phyloP scores from a whole-genome alignment of 2,888 invertebrate species.

The Drymonia ruficornis region DNA sequence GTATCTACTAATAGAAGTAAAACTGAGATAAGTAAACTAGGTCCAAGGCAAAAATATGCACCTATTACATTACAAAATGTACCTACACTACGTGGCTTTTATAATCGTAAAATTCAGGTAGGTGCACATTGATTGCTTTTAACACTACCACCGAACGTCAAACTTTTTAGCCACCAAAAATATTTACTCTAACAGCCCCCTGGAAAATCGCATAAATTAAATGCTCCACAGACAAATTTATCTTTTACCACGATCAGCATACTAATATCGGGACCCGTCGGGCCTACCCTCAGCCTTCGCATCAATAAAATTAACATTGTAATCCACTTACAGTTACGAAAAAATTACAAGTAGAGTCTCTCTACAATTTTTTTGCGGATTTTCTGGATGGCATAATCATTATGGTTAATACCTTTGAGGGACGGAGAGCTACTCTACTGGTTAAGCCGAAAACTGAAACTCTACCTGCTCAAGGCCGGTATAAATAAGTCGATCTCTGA shows the following conservation, averaged over 20 bases:
- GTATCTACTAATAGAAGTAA: no score
- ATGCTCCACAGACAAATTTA: conserved; percentile 79
- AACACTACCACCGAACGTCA: background rate
- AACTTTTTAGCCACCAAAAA: conserved; percentile 17
- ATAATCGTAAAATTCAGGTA: no score
- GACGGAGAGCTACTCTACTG: background rate
- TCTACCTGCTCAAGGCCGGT: no score
- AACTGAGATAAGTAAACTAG: no score
- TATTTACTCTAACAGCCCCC: conserved; percentile 47
- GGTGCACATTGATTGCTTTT: no score
- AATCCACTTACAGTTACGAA: conserved; percentile 77
- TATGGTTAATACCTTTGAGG: conserved; percentile 19
- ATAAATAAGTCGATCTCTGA: no score
- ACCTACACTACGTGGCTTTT: no score
- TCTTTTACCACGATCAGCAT: conserved; percentile 80
- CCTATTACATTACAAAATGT: no score
- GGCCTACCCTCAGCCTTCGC: conserved; percentile 65
- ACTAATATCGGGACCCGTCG: conserved; percentile 67
- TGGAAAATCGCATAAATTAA: conserved; percentile 79
- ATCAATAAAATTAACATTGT: conserved; percentile 84
- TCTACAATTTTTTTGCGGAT: conserved; percentile 39
- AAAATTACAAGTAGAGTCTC: conserved; percentile 65
- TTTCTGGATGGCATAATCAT: conserved; percentile 45
- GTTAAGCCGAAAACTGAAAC: background rate
- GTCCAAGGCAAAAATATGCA: no score